Percentiles rank a stretch among this genome's conserved stretches.
These are phyloP conservation scores for Sebastes wilsoni DNA, from an alignment of 2,797 vertebrate genomes.

Conservation along the genomic window DNA sequence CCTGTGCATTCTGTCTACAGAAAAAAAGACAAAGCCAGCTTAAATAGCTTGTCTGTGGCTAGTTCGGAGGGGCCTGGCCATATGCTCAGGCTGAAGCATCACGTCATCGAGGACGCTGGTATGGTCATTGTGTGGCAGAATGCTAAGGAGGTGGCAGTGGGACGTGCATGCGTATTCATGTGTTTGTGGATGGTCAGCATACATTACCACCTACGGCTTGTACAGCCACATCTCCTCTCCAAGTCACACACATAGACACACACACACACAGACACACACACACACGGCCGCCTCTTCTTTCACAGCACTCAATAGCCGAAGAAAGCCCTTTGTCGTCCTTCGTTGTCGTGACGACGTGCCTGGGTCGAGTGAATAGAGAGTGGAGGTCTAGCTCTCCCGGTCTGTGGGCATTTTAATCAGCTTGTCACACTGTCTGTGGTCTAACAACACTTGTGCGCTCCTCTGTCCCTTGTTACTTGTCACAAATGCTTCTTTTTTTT, in stretches of 20 bases:
- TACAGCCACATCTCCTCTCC: constrained; percentile 55
- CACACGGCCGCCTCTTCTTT: constrained; percentile 73
- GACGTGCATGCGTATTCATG: constrained; percentile 71
- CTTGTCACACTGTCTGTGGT: constrained; percentile 73
- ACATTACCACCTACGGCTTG: constrained; percentile 81
- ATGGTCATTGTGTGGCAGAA: constrained; percentile 72
- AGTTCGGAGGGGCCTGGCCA: constrained; percentile 33
- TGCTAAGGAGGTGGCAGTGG: constrained; percentile 61
- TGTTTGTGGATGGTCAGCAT: constrained; percentile 79
- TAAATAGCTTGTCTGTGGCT: constrained; percentile 30
- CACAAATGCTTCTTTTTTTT: background rate
- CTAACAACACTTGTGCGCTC: constrained; percentile 31
- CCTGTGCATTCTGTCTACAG: constrained; percentile 23
- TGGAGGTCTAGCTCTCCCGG: constrained; percentile 64
- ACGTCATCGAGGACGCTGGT: constrained; percentile 60
- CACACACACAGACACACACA: constrained; percentile 15
- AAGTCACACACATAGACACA: constrained; percentile 19
- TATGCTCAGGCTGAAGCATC: constrained; percentile 56
- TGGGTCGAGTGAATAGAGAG: constrained; percentile 73
- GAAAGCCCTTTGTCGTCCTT: constrained; percentile 80
- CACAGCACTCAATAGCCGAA: constrained; percentile 76
- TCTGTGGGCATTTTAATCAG: constrained; percentile 80
- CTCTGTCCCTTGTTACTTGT: background rate
- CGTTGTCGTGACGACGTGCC: constrained; percentile 83
- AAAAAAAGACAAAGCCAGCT: constrained; percentile 40